Conservation (phyloP, 2,113 vertebrate genomes). For the Synchiropus splendidus region DNA sequence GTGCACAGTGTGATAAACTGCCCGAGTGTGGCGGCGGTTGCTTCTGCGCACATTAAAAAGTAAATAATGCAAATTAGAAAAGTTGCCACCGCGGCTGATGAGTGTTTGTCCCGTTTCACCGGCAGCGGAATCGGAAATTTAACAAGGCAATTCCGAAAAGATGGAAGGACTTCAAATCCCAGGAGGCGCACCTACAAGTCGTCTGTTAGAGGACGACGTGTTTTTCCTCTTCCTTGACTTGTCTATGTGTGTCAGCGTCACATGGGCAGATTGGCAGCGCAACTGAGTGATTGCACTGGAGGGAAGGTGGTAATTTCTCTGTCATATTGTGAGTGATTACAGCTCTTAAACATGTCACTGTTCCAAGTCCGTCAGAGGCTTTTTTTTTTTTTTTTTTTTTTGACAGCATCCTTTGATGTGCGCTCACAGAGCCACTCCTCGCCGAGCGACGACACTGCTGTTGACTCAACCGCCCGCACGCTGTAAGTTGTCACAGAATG, state of each 20-base stretch:
- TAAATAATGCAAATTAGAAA: conserved; percentile 1
- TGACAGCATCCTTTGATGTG: conserved; percentile 48
- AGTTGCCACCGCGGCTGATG: background rate
- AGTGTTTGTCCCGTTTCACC: background rate
- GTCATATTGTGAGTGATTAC: conserved; percentile 63
- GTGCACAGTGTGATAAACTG: background rate
- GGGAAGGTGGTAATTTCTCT: conserved; percentile 59
- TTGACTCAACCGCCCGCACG: conserved; percentile 3
- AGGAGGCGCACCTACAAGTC: no score
- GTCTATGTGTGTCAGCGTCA: conserved; percentile 48
- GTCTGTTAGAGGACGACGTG: background rate
- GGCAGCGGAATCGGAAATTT: no score
- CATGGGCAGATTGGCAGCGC: conserved; percentile 53
- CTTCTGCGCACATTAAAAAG: background rate
- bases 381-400: no score
- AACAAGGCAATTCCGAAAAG: no score
- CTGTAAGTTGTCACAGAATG: conserved; percentile 13
- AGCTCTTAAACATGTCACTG: conserved; percentile 56
- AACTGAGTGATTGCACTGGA: conserved; percentile 56
- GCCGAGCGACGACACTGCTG: conserved; percentile 19
- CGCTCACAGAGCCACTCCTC: conserved; percentile 25
- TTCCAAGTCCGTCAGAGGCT: conserved; percentile 53
- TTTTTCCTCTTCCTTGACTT: conserved; percentile 3
- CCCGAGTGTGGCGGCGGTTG: background rate
- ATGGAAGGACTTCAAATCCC: no score